A percentile compares a stretch with the other conserved stretches of the same genome.
phyloP scores from a whole-genome alignment of 2,113 vertebrate genomes.

The Campylomormyrus tamandua region DNA sequence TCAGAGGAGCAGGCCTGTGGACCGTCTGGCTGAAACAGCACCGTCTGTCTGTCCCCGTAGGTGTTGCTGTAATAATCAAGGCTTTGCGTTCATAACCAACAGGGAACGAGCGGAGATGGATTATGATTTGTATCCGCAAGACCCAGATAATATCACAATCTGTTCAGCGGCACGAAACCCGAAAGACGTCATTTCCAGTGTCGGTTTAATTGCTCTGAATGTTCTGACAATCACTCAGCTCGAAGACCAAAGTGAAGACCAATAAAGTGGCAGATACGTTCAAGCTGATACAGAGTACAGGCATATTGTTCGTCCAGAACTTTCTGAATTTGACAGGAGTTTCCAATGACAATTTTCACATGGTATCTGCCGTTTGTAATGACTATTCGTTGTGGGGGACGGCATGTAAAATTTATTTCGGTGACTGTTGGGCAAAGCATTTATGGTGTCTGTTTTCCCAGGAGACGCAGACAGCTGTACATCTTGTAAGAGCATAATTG shows the following conservation, averaged over 20 bases:
- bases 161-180: neutral
- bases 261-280: neutral
- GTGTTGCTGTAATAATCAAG: constrained; percentile 1
- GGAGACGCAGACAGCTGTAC: neutral
- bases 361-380: neutral
- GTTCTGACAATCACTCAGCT: neutral
- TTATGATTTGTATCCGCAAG: neutral
- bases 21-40: constrained; percentile 6
- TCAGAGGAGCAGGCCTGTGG: neutral
- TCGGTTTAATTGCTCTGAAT: neutral
- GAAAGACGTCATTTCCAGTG: neutral
- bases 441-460: neutral
- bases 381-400: neutral
- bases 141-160: neutral
- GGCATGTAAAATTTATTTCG: neutral
- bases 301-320: neutral
- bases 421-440: neutral
- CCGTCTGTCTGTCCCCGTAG: constrained; percentile 1
- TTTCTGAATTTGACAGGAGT: neutral
- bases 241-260: neutral
- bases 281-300: neutral
- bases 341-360: neutral
- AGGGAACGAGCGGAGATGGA: neutral
- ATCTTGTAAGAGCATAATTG: neutral
- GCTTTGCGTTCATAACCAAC: neutral